Conservation (phyloP, 1,140 invertebrate genomes). For the Drosophila guanche region DNA sequence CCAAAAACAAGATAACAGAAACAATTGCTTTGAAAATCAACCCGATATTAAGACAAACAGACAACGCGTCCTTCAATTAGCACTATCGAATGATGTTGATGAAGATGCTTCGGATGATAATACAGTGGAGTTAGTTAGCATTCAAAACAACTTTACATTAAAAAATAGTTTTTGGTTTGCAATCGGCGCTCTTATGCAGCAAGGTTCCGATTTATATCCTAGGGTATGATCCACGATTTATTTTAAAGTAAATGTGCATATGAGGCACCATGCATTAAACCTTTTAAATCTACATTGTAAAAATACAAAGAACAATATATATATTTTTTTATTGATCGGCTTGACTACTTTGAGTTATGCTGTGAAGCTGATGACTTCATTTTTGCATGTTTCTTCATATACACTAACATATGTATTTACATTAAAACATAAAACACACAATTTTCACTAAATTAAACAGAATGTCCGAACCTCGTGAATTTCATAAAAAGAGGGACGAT, state of each 20-base stretch:
- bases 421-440: too few relatives aligned
- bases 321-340: too few relatives aligned
- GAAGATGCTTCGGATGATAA: slow-evolving; percentile 66
- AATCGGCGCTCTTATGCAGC: slow-evolving; percentile 97
- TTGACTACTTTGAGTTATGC: too few relatives aligned
- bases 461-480: too few relatives aligned
- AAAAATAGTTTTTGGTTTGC: slow-evolving; percentile 95
- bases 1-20: slow-evolving; percentile 5
- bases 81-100: slow-evolving; percentile 18
- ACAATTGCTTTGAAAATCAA: not conserved
- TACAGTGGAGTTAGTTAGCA: slow-evolving; percentile 83
- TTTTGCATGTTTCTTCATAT: too few relatives aligned
- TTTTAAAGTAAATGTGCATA: not conserved
- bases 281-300: too few relatives aligned
- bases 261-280: too few relatives aligned
- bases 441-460: too few relatives aligned
- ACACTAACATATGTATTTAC: too few relatives aligned
- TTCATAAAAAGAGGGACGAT: too few relatives aligned
- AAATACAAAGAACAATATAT: too few relatives aligned
- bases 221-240: slow-evolving; percentile 84
- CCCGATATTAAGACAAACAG: slow-evolving; percentile 1
- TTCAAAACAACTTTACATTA: slow-evolving; percentile 89
- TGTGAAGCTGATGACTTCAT: too few relatives aligned
- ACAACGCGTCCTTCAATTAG: not conserved
- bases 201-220: slow-evolving; percentile 94